Evolutionary conservation across 64 coral and sea anemone species (phyloP).

Genomic region (Trachythela sp.): DNA sequence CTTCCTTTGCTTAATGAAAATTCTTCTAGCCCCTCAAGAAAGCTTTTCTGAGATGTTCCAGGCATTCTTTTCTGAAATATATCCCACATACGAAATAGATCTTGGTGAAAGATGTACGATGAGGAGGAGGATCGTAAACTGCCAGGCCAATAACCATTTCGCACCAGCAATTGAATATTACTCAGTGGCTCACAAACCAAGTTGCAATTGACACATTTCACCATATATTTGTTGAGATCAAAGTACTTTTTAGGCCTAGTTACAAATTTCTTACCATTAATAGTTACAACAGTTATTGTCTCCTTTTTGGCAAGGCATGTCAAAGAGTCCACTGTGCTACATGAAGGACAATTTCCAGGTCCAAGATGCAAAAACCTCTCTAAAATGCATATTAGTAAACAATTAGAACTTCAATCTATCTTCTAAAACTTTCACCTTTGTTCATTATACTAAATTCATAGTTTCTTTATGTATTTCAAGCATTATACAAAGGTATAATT

Average conservation of each 20-base stretch:
- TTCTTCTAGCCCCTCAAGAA: not conserved
- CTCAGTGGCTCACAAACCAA: not conserved
- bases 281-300: too few relatives aligned
- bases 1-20: conserved; percentile 22
- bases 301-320: too few relatives aligned
- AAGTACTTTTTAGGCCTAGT: not conserved
- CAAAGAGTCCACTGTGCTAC: too few relatives aligned
- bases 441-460: too few relatives aligned
- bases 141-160: conserved; percentile 66
- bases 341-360: too few relatives aligned
- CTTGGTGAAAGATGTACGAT: not conserved
- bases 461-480: too few relatives aligned
- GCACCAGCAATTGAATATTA: conserved; percentile 26
- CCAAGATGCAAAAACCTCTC: too few relatives aligned
- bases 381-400: too few relatives aligned
- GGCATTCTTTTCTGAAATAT: conserved; percentile 7
- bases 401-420: too few relatives aligned
- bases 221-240: conserved; percentile 48
- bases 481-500: too few relatives aligned
- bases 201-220: conserved; percentile 32
- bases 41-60: not conserved
- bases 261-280: too few relatives aligned
- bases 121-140: conserved; percentile 26
- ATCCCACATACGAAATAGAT: conserved; percentile 5
- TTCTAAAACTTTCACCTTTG: too few relatives aligned